Conservation (phyloP, 2,888 invertebrate genomes). For the Caenorhabditis imperialis region DNA sequence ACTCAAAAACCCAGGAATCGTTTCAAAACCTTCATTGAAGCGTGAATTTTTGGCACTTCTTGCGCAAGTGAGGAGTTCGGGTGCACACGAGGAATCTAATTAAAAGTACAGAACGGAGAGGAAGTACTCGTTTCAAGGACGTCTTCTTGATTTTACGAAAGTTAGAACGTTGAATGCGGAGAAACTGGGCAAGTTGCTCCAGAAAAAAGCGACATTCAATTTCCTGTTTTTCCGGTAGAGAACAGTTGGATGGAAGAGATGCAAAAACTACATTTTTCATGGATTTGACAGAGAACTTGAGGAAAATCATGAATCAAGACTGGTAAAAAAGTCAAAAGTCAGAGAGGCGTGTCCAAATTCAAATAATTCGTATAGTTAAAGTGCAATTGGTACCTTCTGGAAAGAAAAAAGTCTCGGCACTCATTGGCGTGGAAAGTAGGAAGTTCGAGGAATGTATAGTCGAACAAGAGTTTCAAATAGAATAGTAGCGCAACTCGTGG, state of each 20-base stretch:
- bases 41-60: too few species aligned
- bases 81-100: conserved; percentile 40
- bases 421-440: conserved; percentile 25
- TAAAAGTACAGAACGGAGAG: conserved; percentile 44
- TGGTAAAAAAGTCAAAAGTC: conserved; percentile 1
- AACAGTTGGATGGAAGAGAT: conserved; percentile 20
- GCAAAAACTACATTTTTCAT: too few species aligned
- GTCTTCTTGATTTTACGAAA: too few species aligned
- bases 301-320: neutral
- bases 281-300: conserved; percentile 1
- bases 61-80: too few species aligned
- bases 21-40: too few species aligned
- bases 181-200: conserved; percentile 25
- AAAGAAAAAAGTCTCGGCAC: conserved; percentile 39
- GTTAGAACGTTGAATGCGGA: neutral
- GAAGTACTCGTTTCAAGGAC: conserved; percentile 31
- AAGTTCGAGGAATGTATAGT: conserved; percentile 28
- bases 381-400: conserved; percentile 40
- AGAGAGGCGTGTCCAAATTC: conserved; percentile 1
- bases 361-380: conserved; percentile 17
- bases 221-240: conserved; percentile 43
- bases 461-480: conserved; percentile 20
- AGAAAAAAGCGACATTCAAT: conserved; percentile 34
- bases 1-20: too few species aligned
- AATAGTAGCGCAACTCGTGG: conserved; percentile 36